Percentiles rank a stretch among this genome's conserved stretches.
phyloP scores from a whole-genome alignment of 1,140 invertebrate genomes.

The Hypothenemus hampei region DNA sequence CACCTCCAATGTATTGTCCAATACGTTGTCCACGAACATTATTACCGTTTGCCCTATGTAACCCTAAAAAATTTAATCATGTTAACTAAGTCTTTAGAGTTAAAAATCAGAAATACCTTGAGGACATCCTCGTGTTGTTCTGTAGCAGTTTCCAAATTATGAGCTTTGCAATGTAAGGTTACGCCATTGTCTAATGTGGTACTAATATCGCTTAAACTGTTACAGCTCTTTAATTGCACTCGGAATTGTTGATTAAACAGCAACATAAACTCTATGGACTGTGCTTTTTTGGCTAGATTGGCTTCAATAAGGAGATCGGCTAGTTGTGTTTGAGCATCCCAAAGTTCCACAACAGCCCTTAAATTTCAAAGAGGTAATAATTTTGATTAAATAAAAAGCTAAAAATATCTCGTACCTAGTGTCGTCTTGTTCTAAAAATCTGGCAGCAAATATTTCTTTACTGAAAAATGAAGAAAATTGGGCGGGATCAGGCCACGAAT shows the following conservation, averaged over 20 bases:
- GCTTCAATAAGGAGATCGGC: constrained; percentile 44
- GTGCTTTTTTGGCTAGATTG: constrained; percentile 41
- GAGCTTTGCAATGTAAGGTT: constrained; percentile 30
- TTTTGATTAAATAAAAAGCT: neutral
- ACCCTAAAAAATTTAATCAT: constrained; percentile 2
- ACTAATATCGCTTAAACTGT: constrained; percentile 34
- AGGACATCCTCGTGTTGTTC: constrained; percentile 42
- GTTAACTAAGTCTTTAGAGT: neutral
- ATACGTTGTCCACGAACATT: constrained; percentile 53
- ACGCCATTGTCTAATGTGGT: constrained; percentile 32
- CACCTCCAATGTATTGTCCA: constrained; percentile 47
- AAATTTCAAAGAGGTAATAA: constrained; percentile 7
- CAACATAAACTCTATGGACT: constrained; percentile 31
- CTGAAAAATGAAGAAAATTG: constrained; percentile 55
- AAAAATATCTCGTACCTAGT: constrained; percentile 38
- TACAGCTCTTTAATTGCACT: constrained; percentile 32
- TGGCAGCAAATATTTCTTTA: constrained; percentile 50
- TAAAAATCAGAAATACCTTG: constrained; percentile 26
- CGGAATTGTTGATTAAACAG: constrained; percentile 38
- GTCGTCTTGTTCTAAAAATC: constrained; percentile 32
- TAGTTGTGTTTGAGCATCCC: constrained; percentile 46
- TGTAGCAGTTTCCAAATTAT: constrained; percentile 35
- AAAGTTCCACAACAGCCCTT: constrained; percentile 52
- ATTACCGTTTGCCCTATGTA: constrained; percentile 45
- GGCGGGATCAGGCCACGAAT: constrained; percentile 51